Evolutionary conservation across 2,888 invertebrate genomes (phyloP), one percentile per base, ranked within the genome.

Genomic region (Drosophila bunnanda): DNA sequence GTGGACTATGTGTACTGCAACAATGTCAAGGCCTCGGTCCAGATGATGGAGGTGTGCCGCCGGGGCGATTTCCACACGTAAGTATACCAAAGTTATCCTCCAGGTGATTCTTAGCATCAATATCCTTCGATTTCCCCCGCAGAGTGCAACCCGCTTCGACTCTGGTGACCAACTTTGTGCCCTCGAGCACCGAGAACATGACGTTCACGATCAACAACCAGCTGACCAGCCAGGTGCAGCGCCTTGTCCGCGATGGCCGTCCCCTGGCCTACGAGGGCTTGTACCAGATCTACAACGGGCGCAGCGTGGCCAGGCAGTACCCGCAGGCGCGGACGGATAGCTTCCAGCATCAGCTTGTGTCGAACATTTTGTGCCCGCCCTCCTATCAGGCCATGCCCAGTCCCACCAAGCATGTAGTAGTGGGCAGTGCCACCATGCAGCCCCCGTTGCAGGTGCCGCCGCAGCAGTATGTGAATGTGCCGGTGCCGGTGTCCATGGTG

Each of bases 1-100:
- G 96, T 98, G 7, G 98, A 99, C 93, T 99, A 98, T 93, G 98
- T 98, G 15, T 98, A 98, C 91, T 98, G 98, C 92, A 97, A 97
- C 93, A 98, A 98, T 93, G 98, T 98, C 28, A 98, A 99, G 93
- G 97, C 98, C 25, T 98, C 98, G 89, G 98, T 98, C 20, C 98
- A 98, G 92, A 98, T 98, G 96, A 99, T 99, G 98, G 98, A 99
- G 93, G 94, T 95, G 39, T 95, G 95, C 86, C 93, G 94, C 10
- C 93, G 95, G 67, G 93, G 92, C 61, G 93, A 93, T 76, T 93
- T 92, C 79, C 93, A 93, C 78, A 92, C 92, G 92, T 92, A 77
- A 88, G 91, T 46, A 8, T 13, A 8, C 5, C 1, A 12, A 15
- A 10, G 1, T 0, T 13, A 36, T 4, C 30, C 20, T 4, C 8